Conservation (phyloP, 2,888 invertebrate species). For the Heliconius aoede region DNA sequence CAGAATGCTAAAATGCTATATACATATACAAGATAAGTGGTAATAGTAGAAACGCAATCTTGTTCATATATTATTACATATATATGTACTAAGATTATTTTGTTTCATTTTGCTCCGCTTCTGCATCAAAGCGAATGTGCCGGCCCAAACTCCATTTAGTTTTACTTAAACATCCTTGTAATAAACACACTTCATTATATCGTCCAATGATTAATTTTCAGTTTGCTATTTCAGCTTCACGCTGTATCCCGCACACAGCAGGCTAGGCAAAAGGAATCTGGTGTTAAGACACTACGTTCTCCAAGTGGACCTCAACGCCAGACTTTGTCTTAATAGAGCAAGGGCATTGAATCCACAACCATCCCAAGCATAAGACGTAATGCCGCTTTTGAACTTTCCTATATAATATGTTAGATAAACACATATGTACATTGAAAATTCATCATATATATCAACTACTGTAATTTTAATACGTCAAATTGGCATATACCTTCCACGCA, state of each 20-base stretch:
- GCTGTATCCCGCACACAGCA: not conserved
- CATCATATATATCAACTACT: not conserved
- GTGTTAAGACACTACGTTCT: not conserved
- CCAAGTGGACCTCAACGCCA: not conserved
- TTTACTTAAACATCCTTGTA: not conserved
- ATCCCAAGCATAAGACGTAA: not conserved
- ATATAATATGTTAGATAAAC: not conserved
- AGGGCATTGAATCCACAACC: not conserved
- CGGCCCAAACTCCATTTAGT: not conserved
- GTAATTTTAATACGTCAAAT: not conserved
- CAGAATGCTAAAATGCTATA: not conserved
- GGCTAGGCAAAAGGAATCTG: not conserved
- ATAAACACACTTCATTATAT: not conserved
- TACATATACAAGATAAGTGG: not conserved
- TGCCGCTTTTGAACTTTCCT: not conserved
- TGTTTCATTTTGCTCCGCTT: not conserved
- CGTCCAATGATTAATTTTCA: not conserved
- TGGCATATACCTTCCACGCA: conserved; percentile 8
- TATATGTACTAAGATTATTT: too few relatives aligned
- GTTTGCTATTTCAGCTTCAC: too few relatives aligned
- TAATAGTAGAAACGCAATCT: not conserved
- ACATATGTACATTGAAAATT: not conserved
- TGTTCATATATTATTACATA: not conserved
- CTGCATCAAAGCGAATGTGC: not conserved
- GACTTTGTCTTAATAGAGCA: not conserved